Conservation (phyloP, 2,113 vertebrate species). For the Cottus gobio region DNA sequence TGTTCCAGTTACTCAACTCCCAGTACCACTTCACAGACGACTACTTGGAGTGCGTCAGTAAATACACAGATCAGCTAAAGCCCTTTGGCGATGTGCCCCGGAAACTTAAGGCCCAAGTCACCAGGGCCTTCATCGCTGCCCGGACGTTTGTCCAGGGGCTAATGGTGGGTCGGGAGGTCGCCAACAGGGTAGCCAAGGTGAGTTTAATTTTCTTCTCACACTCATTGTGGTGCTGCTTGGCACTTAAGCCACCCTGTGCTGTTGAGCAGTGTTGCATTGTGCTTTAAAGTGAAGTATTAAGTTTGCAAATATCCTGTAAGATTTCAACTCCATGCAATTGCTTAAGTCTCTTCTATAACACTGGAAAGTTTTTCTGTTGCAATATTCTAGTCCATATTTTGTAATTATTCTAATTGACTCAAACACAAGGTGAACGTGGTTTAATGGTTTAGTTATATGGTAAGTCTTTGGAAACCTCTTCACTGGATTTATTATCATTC, state of each 20-base stretch:
- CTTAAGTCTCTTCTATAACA: not conserved
- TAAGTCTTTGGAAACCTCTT: not conserved
- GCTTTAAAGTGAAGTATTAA: not conserved
- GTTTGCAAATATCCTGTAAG: not conserved
- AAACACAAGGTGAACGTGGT: not conserved
- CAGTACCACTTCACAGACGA: slow-evolving; percentile 96
- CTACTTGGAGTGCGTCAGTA: slow-evolving; percentile 96
- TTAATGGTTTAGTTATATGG: not conserved
- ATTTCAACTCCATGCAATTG: not conserved
- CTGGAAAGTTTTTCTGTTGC: not conserved
- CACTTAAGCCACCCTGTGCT: not conserved
- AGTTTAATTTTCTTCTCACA: slow-evolving; percentile 52
- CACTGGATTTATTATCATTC: not conserved
- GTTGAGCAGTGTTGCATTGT: slow-evolving; percentile 8
- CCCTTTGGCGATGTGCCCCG: slow-evolving; percentile 94
- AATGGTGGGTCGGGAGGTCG: slow-evolving; percentile 95
- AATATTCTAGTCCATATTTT: not conserved
- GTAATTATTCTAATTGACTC: not conserved
- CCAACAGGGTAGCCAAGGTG: slow-evolving; percentile 97
- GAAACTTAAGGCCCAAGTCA: slow-evolving; percentile 95
- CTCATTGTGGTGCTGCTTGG: not conserved
- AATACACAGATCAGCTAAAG: slow-evolving; percentile 95
- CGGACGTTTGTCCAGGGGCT: slow-evolving; percentile 97
- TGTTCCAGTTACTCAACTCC: slow-evolving; percentile 97
- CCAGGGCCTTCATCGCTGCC: slow-evolving; percentile 93